Evolutionary conservation across 2,888 invertebrate species (phyloP).

Genomic region (Patella caerulea): DNA sequence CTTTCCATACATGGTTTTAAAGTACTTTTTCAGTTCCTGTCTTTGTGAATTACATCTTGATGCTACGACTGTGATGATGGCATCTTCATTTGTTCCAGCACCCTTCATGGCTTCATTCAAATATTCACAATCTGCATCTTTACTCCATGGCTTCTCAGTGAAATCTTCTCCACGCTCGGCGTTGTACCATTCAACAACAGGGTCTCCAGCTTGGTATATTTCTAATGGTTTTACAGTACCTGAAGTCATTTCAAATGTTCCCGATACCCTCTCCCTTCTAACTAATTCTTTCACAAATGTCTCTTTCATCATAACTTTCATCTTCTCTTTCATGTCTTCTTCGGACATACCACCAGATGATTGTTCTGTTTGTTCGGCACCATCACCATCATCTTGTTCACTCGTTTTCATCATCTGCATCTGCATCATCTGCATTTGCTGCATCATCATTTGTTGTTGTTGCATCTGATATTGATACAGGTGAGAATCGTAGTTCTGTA

Average conservation of each 20-base stretch:
- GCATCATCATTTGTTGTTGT: constrained; percentile 34
- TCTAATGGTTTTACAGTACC: constrained; percentile 58
- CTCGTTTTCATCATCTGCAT: constrained; percentile 5
- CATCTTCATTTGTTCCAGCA: constrained; percentile 84
- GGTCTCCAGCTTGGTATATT: constrained; percentile 54
- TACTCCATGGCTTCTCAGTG: constrained; percentile 52
- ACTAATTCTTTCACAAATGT: constrained; percentile 60
- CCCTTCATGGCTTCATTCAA: constrained; percentile 65
- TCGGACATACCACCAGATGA: constrained; percentile 17
- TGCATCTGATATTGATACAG: constrained; percentile 35
- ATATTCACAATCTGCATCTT: constrained; percentile 60
- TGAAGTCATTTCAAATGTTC: constrained; percentile 64
- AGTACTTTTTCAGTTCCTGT: constrained; percentile 84
- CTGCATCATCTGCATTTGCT: constrained; percentile 18
- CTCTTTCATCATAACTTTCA: constrained; percentile 51
- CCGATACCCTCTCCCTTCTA: constrained; percentile 55
- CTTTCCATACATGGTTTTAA: constrained; percentile 86
- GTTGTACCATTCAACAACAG: constrained; percentile 49
- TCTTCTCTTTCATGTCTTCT: constrained; percentile 28
- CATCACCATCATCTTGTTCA: neutral
- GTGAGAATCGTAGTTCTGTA: constrained; percentile 36
- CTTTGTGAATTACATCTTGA: constrained; percentile 88
- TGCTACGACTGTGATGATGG: constrained; percentile 87
- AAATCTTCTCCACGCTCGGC: constrained; percentile 36
- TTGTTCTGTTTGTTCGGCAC: neutral